phyloP scores from a whole-genome alignment of 2,888 invertebrate genomes.

The Protophormia terraenovae region DNA sequence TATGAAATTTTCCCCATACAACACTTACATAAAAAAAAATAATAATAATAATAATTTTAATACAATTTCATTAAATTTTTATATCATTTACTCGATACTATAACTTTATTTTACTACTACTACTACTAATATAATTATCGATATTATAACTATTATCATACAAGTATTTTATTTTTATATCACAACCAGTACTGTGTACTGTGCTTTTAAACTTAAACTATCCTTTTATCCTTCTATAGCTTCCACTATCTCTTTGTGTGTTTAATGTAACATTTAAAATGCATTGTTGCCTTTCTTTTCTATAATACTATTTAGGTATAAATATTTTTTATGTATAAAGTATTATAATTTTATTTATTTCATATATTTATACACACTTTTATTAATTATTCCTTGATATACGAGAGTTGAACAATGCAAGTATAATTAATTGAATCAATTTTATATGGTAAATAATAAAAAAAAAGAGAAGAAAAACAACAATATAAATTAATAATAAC shows the following conservation, averaged over 20 bases:
- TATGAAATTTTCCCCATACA: background rate
- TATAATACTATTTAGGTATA: background rate
- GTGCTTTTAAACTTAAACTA: background rate
- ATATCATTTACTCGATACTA: background rate
- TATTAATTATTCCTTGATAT: background rate
- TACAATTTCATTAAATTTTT: background rate
- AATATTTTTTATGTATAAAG: background rate
- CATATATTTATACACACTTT: background rate
- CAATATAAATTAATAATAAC: background rate
- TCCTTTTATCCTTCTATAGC: background rate
- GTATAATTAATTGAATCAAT: slow-evolving; percentile 35
- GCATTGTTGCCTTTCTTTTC: background rate
- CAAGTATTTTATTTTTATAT: background rate
- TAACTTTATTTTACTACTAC: background rate
- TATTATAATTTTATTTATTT: background rate
- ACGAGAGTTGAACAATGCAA: background rate
- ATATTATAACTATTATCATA: background rate
- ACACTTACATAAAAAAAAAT: background rate
- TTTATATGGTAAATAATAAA: slow-evolving; percentile 17
- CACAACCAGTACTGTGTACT: background rate
- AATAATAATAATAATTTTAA: background rate
- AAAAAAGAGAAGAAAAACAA: background rate
- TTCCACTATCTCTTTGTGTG: background rate
- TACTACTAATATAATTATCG: background rate
- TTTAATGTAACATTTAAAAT: background rate